phyloP scores from a whole-genome alignment of 2,797 vertebrate species.

The Hoplostethus mediterraneus region DNA sequence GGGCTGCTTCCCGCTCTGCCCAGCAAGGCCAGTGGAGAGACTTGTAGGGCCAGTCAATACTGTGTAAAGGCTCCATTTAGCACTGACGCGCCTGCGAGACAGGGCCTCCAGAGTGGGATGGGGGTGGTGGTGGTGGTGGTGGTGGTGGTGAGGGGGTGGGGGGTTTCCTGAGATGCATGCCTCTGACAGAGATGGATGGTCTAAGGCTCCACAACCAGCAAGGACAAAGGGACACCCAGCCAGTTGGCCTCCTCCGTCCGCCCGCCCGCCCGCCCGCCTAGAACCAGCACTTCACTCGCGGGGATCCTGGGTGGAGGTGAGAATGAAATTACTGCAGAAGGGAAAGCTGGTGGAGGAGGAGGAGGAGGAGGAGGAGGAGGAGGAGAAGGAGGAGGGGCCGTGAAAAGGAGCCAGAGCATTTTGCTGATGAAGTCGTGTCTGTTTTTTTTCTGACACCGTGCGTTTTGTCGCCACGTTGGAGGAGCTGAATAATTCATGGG shows the following conservation, averaged over 20 bases:
- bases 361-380: slow-evolving; percentile 32
- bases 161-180: slow-evolving; percentile 81
- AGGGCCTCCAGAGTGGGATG: slow-evolving; percentile 72
- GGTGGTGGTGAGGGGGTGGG: slow-evolving; percentile 35
- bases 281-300: slow-evolving; percentile 57
- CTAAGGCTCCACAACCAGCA: slow-evolving; percentile 84
- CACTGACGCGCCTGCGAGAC: slow-evolving; percentile 75
- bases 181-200: slow-evolving; percentile 95
- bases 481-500: slow-evolving; percentile 73
- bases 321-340: slow-evolving; percentile 63
- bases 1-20: slow-evolving; percentile 71
- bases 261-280: slow-evolving; percentile 32
- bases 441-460: slow-evolving; percentile 61
- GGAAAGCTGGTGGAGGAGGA: slow-evolving; percentile 27
- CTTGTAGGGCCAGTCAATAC: slow-evolving; percentile 85
- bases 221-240: slow-evolving; percentile 92
- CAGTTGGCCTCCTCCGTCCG: slow-evolving; percentile 65
- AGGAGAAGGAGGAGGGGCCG: slow-evolving; percentile 22
- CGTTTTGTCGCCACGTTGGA: slow-evolving; percentile 65
- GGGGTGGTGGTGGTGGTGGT: background rate
- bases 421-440: slow-evolving; percentile 77
- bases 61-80: slow-evolving; percentile 88
- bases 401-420: slow-evolving; percentile 45
- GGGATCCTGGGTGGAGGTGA: slow-evolving; percentile 55
- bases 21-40: slow-evolving; percentile 81